Evolutionary conservation across 2,113 vertebrate genomes (phyloP).

Genomic region (Boulengeromyrus knoepffleri): DNA sequence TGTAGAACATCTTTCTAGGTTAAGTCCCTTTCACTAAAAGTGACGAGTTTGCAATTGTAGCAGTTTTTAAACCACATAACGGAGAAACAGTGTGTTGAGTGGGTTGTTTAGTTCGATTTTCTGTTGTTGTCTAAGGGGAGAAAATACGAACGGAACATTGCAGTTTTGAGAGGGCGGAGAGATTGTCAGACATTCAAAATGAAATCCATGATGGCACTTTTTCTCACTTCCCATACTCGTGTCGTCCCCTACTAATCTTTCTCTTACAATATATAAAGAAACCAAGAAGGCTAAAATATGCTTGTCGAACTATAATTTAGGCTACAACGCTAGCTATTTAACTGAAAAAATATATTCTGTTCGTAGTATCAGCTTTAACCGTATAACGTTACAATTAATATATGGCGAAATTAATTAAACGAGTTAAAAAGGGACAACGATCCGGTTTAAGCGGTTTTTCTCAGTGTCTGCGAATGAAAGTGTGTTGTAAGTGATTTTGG

Average conservation of each 20-base stretch:
- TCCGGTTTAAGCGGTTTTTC: slow-evolving; percentile 40
- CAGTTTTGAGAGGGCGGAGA: slow-evolving; percentile 32
- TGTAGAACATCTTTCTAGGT: slow-evolving; percentile 25
- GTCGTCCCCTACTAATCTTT: slow-evolving; percentile 59
- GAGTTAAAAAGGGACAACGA: slow-evolving; percentile 16
- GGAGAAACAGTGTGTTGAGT: not conserved
- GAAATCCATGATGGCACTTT: slow-evolving; percentile 67
- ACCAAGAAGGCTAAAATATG: slow-evolving; percentile 48
- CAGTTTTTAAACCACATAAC: not conserved
- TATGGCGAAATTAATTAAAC: not conserved
- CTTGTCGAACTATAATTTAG: not conserved
- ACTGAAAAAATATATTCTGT: not conserved
- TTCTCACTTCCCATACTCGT: slow-evolving; percentile 51
- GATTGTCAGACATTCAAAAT: slow-evolving; percentile 60
- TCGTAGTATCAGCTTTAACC: not conserved
- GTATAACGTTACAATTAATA: not conserved
- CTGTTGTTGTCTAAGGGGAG: not conserved
- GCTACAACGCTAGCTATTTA: not conserved
- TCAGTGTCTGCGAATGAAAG: slow-evolving; percentile 37
- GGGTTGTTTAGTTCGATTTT: not conserved
- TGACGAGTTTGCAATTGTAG: slow-evolving; percentile 34
- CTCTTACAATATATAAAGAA: slow-evolving; percentile 71
- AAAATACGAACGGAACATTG: not conserved
- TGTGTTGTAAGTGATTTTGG: slow-evolving; percentile 48
- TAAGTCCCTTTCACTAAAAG: slow-evolving; percentile 36